These are phyloP conservation scores for Cyprinella venusta DNA, from an alignment of 2,797 vertebrate genomes.

Conservation along the genomic window DNA sequence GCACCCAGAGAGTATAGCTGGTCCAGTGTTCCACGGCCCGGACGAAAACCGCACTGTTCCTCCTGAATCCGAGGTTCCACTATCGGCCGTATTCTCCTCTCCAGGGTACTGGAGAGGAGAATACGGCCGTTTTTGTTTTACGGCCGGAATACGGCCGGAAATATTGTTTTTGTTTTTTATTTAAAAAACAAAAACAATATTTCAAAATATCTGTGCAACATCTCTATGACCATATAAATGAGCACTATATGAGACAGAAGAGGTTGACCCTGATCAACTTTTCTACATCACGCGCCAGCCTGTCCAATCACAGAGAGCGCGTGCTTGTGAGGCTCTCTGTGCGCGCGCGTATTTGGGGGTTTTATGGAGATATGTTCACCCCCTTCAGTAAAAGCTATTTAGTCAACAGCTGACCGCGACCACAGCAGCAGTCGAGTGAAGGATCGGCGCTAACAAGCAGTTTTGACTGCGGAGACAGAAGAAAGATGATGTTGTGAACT, in stretches of 20 bases:
- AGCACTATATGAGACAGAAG: background rate
- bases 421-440: background rate
- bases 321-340: background rate
- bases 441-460: background rate
- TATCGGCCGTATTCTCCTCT: too few species aligned
- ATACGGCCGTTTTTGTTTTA: too few species aligned
- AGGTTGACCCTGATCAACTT: background rate
- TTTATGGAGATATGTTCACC: background rate
- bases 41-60: too few species aligned
- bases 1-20: too few species aligned
- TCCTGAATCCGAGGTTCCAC: too few species aligned
- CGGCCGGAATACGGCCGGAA: too few species aligned
- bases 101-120: too few species aligned
- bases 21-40: too few species aligned
- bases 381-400: slow-evolving; percentile 28
- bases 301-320: slow-evolving; percentile 27
- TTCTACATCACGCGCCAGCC: slow-evolving; percentile 39
- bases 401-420: background rate
- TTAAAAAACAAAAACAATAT: too few species aligned
- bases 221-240: background rate
- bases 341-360: background rate
- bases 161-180: too few species aligned
- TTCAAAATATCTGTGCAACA: background rate
- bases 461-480: background rate
- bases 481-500: background rate